phyloP scores from a whole-genome alignment of 2,113 vertebrate genomes.

The Anoplopoma fimbria region DNA sequence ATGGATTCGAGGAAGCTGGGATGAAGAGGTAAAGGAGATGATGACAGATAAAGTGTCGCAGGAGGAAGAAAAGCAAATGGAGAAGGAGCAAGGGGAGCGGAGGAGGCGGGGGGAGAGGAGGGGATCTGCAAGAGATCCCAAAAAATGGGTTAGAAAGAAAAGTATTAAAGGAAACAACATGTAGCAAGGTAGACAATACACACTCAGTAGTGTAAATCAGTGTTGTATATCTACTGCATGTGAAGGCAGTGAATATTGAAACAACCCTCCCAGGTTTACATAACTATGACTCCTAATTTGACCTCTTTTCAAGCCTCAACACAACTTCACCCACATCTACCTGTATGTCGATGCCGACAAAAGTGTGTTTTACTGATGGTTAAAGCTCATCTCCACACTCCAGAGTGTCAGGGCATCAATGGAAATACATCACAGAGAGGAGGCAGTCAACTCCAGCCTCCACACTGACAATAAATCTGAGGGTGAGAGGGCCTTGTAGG shows the following conservation, averaged over 20 bases:
- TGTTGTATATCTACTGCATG: not conserved
- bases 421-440: constrained; percentile 80
- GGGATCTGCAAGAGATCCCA: not conserved
- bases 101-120: not conserved
- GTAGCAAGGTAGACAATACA: not conserved
- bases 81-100: constrained; percentile 17
- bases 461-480: constrained; percentile 81
- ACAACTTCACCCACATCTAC: constrained; percentile 38
- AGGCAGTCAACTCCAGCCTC: constrained; percentile 77
- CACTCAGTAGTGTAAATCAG: not conserved
- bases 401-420: constrained; percentile 75
- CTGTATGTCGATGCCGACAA: constrained; percentile 55
- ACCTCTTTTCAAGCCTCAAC: constrained; percentile 36
- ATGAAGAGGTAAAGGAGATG: constrained; percentile 38
- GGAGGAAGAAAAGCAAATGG: constrained; percentile 25
- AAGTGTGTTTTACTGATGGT: constrained; percentile 78
- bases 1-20: constrained; percentile 45
- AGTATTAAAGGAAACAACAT: constrained; percentile 1
- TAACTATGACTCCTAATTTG: constrained; percentile 5
- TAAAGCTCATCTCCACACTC: constrained; percentile 75
- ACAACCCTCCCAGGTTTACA: constrained; percentile 18
- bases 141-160: not conserved
- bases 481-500: constrained; percentile 76
- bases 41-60: constrained; percentile 55
- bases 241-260: constrained; percentile 6